Evolutionary conservation across 2,888 invertebrate species (phyloP).

Genomic region (Latrodectus hesperus): DNA sequence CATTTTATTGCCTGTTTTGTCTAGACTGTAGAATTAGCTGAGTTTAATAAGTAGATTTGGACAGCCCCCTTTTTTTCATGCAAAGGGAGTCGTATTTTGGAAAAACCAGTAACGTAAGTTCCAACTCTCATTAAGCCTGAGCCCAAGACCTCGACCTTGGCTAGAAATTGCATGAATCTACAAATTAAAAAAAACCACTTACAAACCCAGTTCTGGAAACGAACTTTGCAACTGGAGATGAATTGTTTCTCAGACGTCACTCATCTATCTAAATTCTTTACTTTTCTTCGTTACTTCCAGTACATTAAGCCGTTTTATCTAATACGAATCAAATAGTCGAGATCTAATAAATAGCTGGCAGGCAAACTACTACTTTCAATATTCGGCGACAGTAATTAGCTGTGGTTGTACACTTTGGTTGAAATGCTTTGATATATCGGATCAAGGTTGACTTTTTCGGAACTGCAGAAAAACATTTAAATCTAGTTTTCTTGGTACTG

Average conservation of each 20-base stretch:
- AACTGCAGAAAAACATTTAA: too few relatives aligned
- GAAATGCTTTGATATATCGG: constrained; percentile 3
- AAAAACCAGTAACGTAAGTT: not conserved
- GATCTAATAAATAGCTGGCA: not conserved
- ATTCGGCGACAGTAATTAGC: constrained; percentile 35
- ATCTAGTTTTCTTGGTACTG: too few relatives aligned
- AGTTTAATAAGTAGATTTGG: not conserved
- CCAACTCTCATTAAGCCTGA: not conserved
- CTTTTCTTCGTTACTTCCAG: not conserved
- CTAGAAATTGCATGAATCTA: constrained; percentile 5
- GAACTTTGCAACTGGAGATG: constrained; percentile 23
- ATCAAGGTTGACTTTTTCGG: constrained; percentile 22
- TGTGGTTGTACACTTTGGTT: not conserved
- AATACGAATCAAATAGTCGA: not conserved
- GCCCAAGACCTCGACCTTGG: not conserved
- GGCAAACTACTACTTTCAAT: not conserved
- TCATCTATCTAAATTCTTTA: not conserved
- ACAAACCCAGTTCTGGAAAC: constrained; percentile 34
- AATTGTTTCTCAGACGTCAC: not conserved
- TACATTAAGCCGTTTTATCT: not conserved
- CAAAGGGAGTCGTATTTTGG: not conserved
- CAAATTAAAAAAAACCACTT: constrained; percentile 5
- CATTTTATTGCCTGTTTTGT: not conserved
- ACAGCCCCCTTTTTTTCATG: not conserved
- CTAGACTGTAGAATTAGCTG: not conserved